These are phyloP conservation scores for Eucera pruinosa DNA, from an alignment of 2,888 invertebrate species.

Conservation along the genomic window DNA sequence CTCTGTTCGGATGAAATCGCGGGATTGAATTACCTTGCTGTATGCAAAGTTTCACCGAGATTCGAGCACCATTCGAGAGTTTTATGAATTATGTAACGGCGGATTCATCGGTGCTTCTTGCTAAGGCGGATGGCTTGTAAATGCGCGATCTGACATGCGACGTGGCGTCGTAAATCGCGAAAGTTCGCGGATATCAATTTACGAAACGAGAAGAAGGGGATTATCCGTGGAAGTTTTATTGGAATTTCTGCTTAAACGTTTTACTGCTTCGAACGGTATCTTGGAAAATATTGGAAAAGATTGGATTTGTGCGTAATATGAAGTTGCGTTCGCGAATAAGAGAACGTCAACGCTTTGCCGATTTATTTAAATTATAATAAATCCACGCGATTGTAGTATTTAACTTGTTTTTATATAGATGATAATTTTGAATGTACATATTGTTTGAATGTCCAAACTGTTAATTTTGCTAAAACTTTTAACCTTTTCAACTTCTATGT, in stretches of 20 bases:
- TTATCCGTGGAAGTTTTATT: conserved; percentile 23
- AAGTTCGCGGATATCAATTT: conserved; percentile 32
- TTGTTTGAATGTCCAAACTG: no score
- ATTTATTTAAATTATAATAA: no score
- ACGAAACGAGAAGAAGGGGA: background rate
- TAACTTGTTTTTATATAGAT: no score
- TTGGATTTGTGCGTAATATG: no score
- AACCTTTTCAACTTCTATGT: no score
- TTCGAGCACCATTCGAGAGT: conserved; percentile 42
- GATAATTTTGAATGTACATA: no score
- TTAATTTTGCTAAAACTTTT: no score
- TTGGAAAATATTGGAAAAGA: no score
- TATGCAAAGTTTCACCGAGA: conserved; percentile 44
- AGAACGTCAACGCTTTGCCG: no score
- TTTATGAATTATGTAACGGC: conserved; percentile 50
- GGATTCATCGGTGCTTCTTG: conserved; percentile 2
- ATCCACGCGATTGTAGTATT: no score
- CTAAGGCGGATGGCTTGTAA: background rate
- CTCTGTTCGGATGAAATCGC: conserved; percentile 38
- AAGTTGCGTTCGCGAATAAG: no score
- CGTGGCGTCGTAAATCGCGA: conserved; percentile 27
- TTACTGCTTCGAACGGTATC: background rate
- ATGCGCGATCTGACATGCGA: conserved; percentile 15
- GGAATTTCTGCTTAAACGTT: background rate
- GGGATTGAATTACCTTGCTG: conserved; percentile 45